Evolutionary conservation across 2,888 invertebrate genomes (phyloP).

Genomic region (Capitulum mitella): DNA sequence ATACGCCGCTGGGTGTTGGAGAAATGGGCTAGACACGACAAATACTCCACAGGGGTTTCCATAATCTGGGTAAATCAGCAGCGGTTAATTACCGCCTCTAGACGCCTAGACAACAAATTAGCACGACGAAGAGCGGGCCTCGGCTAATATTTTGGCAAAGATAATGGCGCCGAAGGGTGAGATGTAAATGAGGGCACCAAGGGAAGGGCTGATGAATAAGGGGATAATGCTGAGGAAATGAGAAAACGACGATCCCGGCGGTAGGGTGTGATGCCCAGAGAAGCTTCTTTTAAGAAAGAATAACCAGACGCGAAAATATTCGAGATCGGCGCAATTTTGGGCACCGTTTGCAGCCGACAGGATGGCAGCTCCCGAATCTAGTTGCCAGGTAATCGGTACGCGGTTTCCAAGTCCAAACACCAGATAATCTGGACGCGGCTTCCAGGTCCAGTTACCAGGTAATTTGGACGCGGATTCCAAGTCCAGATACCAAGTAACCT

Average conservation of each 20-base stretch:
- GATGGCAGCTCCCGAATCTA: no score
- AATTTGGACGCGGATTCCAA: background rate
- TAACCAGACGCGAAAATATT: background rate
- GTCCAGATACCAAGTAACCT: background rate
- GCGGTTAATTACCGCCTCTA: conserved; percentile 5
- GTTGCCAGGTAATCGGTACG: no score
- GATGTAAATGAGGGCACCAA: conserved; percentile 22
- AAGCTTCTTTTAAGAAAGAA: background rate
- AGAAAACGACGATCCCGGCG: background rate
- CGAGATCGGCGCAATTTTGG: background rate
- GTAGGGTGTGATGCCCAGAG: background rate
- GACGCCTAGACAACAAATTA: conserved; percentile 4
- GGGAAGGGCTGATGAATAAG: conserved; percentile 12
- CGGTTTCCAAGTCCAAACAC: no score
- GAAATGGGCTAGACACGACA: background rate
- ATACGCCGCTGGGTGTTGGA: no score
- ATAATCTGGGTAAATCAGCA: background rate
- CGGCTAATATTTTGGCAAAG: conserved; percentile 25
- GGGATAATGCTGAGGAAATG: conserved; percentile 20
- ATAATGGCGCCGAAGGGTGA: conserved; percentile 18
- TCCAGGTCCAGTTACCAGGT: background rate
- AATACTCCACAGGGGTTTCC: background rate
- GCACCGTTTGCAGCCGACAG: no score
- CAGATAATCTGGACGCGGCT: no score
- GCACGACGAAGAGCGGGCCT: background rate